Percentiles rank a stretch among this genome's conserved stretches.
Evolutionary conservation across 2,797 vertebrate species (phyloP).

Genomic region (Tokudaia tokunoshimensis): DNA sequence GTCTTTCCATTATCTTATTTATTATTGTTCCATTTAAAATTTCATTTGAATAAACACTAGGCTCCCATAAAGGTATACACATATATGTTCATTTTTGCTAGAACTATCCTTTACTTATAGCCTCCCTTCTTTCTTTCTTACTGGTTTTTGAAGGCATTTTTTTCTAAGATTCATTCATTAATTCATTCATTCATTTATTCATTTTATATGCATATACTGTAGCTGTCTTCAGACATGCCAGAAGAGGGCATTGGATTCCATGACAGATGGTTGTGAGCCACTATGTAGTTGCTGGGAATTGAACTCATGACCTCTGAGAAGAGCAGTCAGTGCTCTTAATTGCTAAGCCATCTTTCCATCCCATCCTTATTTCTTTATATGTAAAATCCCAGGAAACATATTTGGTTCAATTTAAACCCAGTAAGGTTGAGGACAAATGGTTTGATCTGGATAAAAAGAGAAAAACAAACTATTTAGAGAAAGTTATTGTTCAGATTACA

Average conservation of each 20-base stretch:
- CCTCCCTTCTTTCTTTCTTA: not conserved
- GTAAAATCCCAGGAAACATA: not conserved
- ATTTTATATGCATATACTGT: not conserved
- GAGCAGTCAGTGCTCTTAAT: too few species aligned
- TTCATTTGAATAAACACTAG: constrained; percentile 73
- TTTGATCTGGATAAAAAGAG: not conserved
- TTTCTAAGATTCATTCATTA: not conserved
- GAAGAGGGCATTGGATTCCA: not conserved
- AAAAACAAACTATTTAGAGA: not conserved
- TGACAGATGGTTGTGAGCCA: not conserved
- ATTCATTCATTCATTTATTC: too few species aligned
- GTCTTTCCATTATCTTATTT: constrained; percentile 56
- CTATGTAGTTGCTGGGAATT: too few species aligned
- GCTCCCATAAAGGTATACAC: not conserved
- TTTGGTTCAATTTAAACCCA: not conserved
- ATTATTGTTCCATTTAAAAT: constrained; percentile 65
- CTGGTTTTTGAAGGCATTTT: not conserved
- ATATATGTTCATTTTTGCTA: not conserved
- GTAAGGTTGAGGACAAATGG: not conserved
- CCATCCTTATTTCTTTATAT: not conserved
- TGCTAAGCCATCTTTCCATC: too few species aligned
- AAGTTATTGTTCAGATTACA: not conserved
- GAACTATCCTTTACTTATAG: constrained; percentile 1
- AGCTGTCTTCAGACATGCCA: not conserved
- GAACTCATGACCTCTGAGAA: too few species aligned